These are phyloP conservation scores for Zonotrichia albicollis DNA, from an alignment of 2,797 vertebrate species.

Conservation along the genomic window DNA sequence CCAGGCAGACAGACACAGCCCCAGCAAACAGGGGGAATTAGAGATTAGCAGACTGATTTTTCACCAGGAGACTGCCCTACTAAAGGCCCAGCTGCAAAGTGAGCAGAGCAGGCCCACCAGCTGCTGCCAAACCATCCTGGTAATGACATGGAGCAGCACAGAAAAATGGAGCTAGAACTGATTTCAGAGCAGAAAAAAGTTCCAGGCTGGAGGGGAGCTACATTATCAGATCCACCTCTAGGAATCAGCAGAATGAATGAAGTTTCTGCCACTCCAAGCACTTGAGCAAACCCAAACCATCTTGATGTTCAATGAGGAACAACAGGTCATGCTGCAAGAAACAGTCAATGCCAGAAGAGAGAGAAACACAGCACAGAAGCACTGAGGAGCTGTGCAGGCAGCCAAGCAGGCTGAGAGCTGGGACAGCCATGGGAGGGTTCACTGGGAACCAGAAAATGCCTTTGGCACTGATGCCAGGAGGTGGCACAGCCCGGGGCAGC, in stretches of 20 bases:
- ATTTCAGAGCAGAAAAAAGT: neutral
- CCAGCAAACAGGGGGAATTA: neutral
- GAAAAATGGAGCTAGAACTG: neutral
- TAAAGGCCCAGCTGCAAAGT: neutral
- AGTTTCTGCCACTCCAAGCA: neutral
- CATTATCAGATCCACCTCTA: neutral
- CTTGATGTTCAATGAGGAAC: neutral
- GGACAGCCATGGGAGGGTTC: neutral
- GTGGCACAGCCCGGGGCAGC: rapidly evolving
- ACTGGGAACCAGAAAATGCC: neutral
- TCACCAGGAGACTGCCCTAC: neutral
- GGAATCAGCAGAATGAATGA: neutral
- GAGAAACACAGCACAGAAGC: neutral
- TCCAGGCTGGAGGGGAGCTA: neutral
- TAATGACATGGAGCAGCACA: neutral
- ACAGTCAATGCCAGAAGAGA: neutral
- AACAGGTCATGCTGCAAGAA: neutral
- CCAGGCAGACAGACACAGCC: neutral
- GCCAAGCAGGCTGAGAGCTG: neutral
- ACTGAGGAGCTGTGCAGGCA: neutral
- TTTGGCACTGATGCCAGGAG: neutral
- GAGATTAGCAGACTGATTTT: neutral
- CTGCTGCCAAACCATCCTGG: neutral
- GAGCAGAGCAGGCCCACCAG: neutral
- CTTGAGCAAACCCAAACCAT: neutral